Evolutionary conservation across 37 sponge, comb jelly and placozoan genomes (phyloP).

Genomic region (Halisarca cf. caerulea): DNA sequence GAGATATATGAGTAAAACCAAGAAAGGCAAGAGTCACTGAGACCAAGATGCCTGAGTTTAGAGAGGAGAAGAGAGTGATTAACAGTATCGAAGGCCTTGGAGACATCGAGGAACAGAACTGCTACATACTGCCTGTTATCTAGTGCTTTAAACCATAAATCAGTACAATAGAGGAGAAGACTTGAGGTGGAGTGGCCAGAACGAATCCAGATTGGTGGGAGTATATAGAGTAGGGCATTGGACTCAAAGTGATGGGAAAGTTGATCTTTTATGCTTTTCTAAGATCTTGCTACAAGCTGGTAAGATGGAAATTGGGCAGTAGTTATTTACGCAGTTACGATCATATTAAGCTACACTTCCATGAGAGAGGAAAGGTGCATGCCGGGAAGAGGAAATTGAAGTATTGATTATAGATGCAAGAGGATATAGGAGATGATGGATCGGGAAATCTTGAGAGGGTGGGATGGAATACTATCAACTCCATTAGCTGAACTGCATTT

Average conservation of each 20-base stretch:
- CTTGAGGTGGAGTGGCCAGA: not conserved
- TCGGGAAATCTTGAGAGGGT: not conserved
- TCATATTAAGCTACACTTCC: not conserved
- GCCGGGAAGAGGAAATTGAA: conserved; percentile 7
- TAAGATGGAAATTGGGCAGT: not conserved
- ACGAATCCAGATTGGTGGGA: not conserved
- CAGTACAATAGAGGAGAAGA: not conserved
- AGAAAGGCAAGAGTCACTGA: not conserved
- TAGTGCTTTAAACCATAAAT: conserved; percentile 8
- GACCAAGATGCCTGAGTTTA: not conserved
- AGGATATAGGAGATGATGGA: not conserved
- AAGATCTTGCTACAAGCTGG: not conserved
- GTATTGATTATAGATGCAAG: not conserved
- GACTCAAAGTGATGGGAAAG: not conserved
- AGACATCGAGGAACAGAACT: conserved; percentile 3
- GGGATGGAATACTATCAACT: not conserved
- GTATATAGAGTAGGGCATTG: not conserved
- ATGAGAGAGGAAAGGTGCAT: not conserved
- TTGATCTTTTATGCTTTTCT: not conserved
- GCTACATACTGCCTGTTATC: not conserved
- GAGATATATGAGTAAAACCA: not conserved
- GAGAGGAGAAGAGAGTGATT: not conserved
- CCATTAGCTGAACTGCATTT: not conserved
- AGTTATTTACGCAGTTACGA: not conserved
- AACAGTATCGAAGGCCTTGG: not conserved